A percentile compares a stretch with the other conserved stretches of the same genome.
Conservation (phyloP, 2,888 invertebrate genomes). For the Dioctria rufipes region DNA sequence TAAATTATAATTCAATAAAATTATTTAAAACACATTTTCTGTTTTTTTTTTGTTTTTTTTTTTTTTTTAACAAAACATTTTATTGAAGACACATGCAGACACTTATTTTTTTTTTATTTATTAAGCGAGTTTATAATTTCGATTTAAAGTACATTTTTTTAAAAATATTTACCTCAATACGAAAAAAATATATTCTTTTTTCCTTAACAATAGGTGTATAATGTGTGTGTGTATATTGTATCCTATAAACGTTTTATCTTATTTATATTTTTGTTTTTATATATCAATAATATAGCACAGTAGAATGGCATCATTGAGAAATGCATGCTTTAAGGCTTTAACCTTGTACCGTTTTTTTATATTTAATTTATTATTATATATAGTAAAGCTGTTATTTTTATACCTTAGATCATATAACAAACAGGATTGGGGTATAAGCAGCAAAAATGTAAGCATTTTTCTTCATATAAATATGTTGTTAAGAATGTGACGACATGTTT, state of each 20-base stretch:
- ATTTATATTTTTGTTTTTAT: neutral
- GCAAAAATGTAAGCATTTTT: too few species aligned
- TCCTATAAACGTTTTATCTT: conserved; percentile 9
- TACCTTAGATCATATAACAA: too few species aligned
- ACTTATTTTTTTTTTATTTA: neutral
- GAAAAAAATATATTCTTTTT: neutral
- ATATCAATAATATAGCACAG: conserved; percentile 43
- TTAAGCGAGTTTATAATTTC: neutral
- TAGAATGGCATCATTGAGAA: conserved; percentile 33
- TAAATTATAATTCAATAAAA: too few species aligned
- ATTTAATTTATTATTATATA: neutral
- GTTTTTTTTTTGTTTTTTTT: too few species aligned
- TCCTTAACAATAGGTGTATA: neutral
- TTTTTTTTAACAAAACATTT: too few species aligned
- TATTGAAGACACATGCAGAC: neutral
- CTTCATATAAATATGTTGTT: too few species aligned
- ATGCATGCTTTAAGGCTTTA: conserved; percentile 13
- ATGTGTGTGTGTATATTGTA: conserved; percentile 14
- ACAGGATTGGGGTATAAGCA: too few species aligned
- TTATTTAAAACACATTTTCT: too few species aligned
- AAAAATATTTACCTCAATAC: neutral
- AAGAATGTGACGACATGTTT: too few species aligned
- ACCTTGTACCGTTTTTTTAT: neutral
- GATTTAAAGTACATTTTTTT: neutral
- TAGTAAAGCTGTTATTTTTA: neutral